Conservation (phyloP, 2,888 invertebrate species). For the Entomobrya multifasciata region DNA sequence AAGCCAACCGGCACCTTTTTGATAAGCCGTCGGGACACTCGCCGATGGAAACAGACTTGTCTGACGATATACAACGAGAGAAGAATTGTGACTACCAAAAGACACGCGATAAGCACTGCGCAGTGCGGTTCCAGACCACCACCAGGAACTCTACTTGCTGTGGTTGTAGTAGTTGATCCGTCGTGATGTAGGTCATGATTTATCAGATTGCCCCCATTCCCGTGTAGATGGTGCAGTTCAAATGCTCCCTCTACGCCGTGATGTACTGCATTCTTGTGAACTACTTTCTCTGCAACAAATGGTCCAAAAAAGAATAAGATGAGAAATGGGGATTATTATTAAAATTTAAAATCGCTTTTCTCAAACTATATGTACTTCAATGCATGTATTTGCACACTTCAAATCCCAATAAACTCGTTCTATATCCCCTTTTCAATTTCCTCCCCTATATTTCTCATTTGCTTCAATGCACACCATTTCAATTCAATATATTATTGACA, state of each 20-base stretch:
- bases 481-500: neutral
- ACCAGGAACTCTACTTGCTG: conserved; percentile 26
- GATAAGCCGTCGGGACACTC: conserved; percentile 70
- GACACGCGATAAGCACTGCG: conserved; percentile 75
- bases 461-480: neutral
- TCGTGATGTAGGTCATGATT: conserved; percentile 41
- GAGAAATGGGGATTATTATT: no score
- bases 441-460: no score
- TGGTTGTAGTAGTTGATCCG: conserved; percentile 26
- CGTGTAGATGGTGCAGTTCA: conserved; percentile 53
- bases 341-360: no score
- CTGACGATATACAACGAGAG: conserved; percentile 75
- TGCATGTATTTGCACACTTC: no score
- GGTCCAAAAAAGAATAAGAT: neutral
- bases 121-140: conserved; percentile 76
- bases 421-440: neutral
- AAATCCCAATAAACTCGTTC: no score
- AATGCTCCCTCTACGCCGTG: conserved; percentile 60
- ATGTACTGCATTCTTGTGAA: conserved; percentile 25
- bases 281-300: conserved; percentile 19
- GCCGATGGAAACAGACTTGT: conserved; percentile 74
- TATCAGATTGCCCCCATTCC: neutral
- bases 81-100: conserved; percentile 73
- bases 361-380: no score
- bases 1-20: conserved; percentile 75